These are phyloP conservation scores for Nylanderia fulva DNA, from an alignment of 1,140 invertebrate genomes.

Conservation along the genomic window DNA sequence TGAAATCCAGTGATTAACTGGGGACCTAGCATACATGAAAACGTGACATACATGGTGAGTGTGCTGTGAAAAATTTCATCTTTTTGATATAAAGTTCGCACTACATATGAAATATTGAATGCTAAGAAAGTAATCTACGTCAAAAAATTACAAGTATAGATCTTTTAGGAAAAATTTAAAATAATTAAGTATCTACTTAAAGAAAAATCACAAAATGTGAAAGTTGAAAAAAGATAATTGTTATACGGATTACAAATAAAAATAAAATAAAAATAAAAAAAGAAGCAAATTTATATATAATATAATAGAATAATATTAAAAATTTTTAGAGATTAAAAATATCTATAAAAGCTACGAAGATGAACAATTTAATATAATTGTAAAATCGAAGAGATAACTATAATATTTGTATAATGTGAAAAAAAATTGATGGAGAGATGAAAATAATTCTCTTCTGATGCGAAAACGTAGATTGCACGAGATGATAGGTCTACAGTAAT, in stretches of 20 bases:
- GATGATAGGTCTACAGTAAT: conserved; percentile 11
- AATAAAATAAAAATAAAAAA: not conserved
- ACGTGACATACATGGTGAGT: not conserved
- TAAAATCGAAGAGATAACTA: not conserved
- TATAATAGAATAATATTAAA: not conserved
- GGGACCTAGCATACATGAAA: not conserved
- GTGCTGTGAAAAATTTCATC: not conserved
- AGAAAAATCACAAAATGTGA: not conserved
- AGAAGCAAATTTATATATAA: not conserved
- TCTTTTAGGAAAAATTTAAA: not conserved
- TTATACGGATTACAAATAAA: not conserved
- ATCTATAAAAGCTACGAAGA: not conserved
- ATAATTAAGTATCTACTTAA: not conserved
- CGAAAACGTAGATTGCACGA: not conserved
- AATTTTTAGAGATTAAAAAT: not conserved
- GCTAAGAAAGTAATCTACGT: not conserved
- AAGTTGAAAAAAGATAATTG: not conserved
- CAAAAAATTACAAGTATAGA: not conserved
- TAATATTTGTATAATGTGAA: not conserved
- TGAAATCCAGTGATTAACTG: conserved; percentile 31
- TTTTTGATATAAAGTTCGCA: not conserved
- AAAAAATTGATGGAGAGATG: not conserved
- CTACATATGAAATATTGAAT: not conserved
- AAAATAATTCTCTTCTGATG: not conserved
- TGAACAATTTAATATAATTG: not conserved